Evolutionary conservation across 2,888 invertebrate genomes (phyloP).

Genomic region (Cephus spinipes): DNA sequence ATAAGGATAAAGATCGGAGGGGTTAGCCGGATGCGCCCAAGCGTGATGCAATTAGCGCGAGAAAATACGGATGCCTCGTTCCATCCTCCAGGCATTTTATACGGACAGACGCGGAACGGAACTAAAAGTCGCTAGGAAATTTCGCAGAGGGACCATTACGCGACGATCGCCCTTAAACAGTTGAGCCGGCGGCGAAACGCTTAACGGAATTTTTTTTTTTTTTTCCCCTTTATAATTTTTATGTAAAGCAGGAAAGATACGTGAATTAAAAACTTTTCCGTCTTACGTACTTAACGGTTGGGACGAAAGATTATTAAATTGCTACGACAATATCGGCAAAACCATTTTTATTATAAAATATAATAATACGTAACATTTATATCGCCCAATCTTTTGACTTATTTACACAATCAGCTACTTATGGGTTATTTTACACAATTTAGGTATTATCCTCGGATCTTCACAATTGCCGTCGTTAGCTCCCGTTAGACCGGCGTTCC

Average conservation of each 20-base stretch:
- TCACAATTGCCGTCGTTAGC: not conserved
- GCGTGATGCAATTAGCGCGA: not conserved
- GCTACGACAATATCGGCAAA: not conserved
- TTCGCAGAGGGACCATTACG: not conserved
- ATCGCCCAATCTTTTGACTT: conserved; percentile 17
- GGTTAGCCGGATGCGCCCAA: not conserved
- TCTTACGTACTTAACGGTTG: not conserved
- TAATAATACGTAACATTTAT: conserved; percentile 56
- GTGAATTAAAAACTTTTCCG: not conserved
- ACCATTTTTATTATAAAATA: conserved; percentile 55
- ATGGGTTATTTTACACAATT: not conserved
- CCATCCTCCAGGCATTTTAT: not conserved
- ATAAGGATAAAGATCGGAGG: not conserved
- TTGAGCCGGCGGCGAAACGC: not conserved
- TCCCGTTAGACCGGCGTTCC: not conserved
- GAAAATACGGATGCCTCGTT: not conserved
- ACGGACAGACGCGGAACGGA: not conserved
- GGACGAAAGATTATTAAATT: not conserved
- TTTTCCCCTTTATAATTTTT: not conserved
- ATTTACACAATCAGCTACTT: not conserved
- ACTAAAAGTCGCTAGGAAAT: not conserved
- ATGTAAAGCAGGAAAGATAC: not conserved
- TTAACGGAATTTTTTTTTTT: not conserved
- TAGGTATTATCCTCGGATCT: not conserved
- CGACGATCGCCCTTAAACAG: not conserved